Conservation (phyloP, 2,888 invertebrate genomes). For the Cabera pusaria region DNA sequence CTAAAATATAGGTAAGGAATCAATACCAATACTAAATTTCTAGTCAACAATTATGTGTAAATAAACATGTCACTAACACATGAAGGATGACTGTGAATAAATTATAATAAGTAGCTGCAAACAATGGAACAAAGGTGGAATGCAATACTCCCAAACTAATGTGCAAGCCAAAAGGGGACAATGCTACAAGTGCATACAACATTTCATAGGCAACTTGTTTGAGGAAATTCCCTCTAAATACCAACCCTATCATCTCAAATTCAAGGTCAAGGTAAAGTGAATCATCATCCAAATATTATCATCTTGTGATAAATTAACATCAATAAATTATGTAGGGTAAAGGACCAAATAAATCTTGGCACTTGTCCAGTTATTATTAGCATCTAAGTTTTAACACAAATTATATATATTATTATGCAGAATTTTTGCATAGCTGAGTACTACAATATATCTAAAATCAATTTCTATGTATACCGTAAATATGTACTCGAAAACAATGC, state of each 20-base stretch:
- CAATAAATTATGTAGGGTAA: too few species aligned
- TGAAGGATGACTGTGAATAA: conserved; percentile 28
- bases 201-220: conserved; percentile 63
- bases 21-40: conserved; percentile 1
- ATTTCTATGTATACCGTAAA: too few species aligned
- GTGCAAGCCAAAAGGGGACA: conserved; percentile 55
- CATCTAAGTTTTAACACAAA: too few species aligned
- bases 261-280: conserved; percentile 6
- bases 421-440: too few species aligned
- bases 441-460: too few species aligned
- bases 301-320: not conserved
- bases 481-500: too few species aligned
- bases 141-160: conserved; percentile 45
- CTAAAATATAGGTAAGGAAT: conserved; percentile 7
- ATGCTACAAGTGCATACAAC: conserved; percentile 46
- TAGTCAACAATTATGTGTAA: conserved; percentile 3
- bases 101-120: conserved; percentile 30
- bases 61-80: conserved; percentile 16
- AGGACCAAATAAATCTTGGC: too few species aligned
- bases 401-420: too few species aligned
- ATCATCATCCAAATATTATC: conserved; percentile 1
- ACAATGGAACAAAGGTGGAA: conserved; percentile 67
- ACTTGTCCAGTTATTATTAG: too few species aligned
- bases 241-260: conserved; percentile 7
- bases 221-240: conserved; percentile 20